A percentile compares a stretch with the other conserved stretches of the same genome.
Evolutionary conservation across 1,140 invertebrate species (phyloP).

Genomic region (Dendrolimus kikuchii): DNA sequence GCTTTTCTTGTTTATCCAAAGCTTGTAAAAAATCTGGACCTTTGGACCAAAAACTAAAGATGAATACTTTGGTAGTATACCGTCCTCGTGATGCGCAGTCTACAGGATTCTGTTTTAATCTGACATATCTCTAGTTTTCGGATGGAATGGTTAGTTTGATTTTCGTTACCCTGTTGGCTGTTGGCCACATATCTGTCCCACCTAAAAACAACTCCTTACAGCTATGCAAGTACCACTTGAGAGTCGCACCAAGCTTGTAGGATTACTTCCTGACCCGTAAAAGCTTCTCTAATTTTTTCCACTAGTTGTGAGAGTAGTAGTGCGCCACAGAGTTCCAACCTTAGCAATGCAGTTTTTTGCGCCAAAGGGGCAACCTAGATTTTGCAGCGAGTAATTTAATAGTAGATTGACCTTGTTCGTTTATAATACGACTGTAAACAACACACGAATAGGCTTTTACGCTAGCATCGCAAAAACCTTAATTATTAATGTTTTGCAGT

Average conservation of each 20-base stretch:
- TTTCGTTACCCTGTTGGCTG: conserved; percentile 36
- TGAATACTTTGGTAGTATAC: conserved; percentile 10
- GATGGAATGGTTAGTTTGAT: conserved; percentile 24
- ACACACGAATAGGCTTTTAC: conserved; percentile 25
- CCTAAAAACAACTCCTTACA: conserved; percentile 20
- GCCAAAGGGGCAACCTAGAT: conserved; percentile 53
- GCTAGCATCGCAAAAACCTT: conserved; percentile 38
- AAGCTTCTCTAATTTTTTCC: too few relatives aligned
- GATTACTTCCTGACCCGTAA: conserved; percentile 8
- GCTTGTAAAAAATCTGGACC: conserved; percentile 10
- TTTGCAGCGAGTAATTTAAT: conserved; percentile 40
- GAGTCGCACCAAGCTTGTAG: conserved; percentile 31
- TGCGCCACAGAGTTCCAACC: conserved; percentile 64
- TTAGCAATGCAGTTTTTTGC: conserved; percentile 53
- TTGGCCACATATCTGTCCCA: conserved; percentile 48
- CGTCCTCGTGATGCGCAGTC: conserved; percentile 21
- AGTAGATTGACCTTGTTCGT: conserved; percentile 14
- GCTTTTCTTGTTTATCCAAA: too few relatives aligned
- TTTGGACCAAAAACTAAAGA: conserved; percentile 21
- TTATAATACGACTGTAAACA: conserved; percentile 27
- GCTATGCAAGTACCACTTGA: conserved; percentile 31
- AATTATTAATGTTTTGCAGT: conserved; percentile 20
- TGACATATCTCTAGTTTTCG: conserved; percentile 24
- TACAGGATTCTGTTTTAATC: conserved; percentile 28
- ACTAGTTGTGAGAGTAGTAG: conserved; percentile 41